Percentiles rank a stretch among this genome's conserved stretches.
These are phyloP conservation scores for Gulo gulo DNA, from an alignment of 2,113 vertebrate species.

Conservation along the genomic window DNA sequence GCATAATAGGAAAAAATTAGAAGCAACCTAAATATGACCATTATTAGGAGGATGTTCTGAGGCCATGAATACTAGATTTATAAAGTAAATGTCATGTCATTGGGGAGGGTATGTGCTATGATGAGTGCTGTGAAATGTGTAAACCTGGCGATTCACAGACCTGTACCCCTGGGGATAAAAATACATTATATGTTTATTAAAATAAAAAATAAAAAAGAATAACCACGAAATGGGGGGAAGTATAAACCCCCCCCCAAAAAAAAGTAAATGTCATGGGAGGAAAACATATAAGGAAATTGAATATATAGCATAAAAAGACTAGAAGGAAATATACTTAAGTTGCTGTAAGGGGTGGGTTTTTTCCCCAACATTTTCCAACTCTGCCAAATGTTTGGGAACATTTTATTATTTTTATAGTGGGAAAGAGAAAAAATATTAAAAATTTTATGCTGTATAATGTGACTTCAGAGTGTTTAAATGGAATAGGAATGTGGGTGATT, in stretches of 20 bases:
- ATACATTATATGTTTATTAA: no score
- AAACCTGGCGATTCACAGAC: no score
- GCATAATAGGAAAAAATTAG: background rate
- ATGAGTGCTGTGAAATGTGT: no score
- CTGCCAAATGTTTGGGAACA: background rate
- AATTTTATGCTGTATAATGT: background rate
- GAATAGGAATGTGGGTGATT: background rate
- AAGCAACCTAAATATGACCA: background rate
- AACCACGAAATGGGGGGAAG: no score
- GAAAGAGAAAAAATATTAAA: background rate
- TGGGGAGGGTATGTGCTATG: no score
- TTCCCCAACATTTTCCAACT: background rate
- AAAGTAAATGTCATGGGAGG: background rate
- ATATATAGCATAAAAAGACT: background rate
- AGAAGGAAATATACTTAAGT: background rate
- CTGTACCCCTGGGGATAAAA: no score
- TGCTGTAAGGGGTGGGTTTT: background rate
- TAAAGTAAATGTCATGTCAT: conserved; percentile 9
- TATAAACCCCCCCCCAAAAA: no score
- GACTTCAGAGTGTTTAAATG: background rate
- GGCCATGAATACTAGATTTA: background rate
- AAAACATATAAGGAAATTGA: background rate
- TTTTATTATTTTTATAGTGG: background rate
- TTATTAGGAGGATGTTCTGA: conserved; percentile 25
- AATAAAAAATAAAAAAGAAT: no score